Evolutionary conservation across 2,113 vertebrate genomes (phyloP), one percentile per base, ranked within the genome.

Genomic region (Capreolus pygargus): DNA sequence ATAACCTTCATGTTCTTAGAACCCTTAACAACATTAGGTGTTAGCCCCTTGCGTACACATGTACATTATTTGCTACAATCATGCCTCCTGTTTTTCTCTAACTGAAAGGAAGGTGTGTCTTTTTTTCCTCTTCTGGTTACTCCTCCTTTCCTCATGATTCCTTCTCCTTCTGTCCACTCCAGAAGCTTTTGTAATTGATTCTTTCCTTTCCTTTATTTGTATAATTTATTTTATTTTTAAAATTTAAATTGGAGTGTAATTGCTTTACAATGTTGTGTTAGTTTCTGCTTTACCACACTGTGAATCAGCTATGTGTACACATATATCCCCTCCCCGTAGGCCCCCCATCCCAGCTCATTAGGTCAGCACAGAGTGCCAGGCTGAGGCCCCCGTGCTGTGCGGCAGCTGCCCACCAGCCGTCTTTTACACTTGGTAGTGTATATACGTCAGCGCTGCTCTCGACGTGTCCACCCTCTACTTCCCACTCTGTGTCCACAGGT

Each of bases 331-430:
- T 23, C 17, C 64, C 19, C 17, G 1, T 5, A 10, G 36, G n/a
- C n/a, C 64, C n/a, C 1, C 4, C 1, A 0, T 19, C 19, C 67
- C 19, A 2, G 19, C 8, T 39, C 19, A 11, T 70, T 16, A 2
- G 19, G 64, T 10, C 10, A 1, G 5, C 67, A 70, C 9, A 54
- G n/a, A 17, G 21, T 10, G 3, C 19, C 67, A 10, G 11, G 10
- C 67, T 6, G 67, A 23, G 67, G 19, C 19, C n/a, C 19, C 33
- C 0, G n/a, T 67, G 64, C 17, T 36, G 8, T 0, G 17, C 17
- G 5, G n/a, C n/a, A 36, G n/a, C 64, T 33, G 45, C 33, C 17
- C 2, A 6, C n/a, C 8, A 3, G n/a, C 64, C 47, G 3, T 36
- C 64, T 52, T 52, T 52, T 70, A 10, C 17, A 36, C 9, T 5